Percentiles rank a stretch among this genome's conserved stretches.
These are phyloP conservation scores for Varanus komodoensis DNA, from an alignment of 2,113 vertebrate species.

Conservation along the genomic window DNA sequence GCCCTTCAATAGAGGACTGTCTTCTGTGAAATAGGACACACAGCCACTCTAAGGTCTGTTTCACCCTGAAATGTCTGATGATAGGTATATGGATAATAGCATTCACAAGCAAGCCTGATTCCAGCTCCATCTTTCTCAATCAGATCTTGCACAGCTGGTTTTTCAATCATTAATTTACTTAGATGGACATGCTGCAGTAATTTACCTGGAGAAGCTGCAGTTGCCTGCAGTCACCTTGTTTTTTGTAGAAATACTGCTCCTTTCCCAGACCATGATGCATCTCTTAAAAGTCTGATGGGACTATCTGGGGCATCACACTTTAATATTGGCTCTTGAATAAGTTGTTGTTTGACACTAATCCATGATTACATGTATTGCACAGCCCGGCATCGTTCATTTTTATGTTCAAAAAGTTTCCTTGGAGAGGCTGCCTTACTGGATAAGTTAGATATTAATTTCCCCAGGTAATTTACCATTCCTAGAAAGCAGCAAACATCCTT, in stretches of 20 bases:
- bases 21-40: background rate
- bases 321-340: background rate
- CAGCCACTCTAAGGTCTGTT: background rate
- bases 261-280: background rate
- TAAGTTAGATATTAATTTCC: constrained; percentile 17
- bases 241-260: constrained; percentile 6
- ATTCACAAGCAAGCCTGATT: background rate
- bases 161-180: background rate
- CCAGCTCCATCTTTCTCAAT: background rate
- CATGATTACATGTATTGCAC: background rate
- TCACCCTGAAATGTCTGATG: background rate
- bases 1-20: background rate
- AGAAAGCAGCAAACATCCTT: background rate
- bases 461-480: constrained; percentile 13
- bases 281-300: background rate
- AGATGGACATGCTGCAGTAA: background rate
- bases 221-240: background rate
- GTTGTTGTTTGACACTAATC: background rate
- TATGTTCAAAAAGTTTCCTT: constrained; percentile 20
- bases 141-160: background rate
- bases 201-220: background rate
- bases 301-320: background rate
- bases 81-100: constrained; percentile 2
- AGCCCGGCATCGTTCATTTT: constrained; percentile 12
- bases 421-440: background rate